These are phyloP conservation scores for honey bee (Apis mellifera) DNA, from an alignment of 1,140 invertebrate species.

Conservation along the genomic window DNA sequence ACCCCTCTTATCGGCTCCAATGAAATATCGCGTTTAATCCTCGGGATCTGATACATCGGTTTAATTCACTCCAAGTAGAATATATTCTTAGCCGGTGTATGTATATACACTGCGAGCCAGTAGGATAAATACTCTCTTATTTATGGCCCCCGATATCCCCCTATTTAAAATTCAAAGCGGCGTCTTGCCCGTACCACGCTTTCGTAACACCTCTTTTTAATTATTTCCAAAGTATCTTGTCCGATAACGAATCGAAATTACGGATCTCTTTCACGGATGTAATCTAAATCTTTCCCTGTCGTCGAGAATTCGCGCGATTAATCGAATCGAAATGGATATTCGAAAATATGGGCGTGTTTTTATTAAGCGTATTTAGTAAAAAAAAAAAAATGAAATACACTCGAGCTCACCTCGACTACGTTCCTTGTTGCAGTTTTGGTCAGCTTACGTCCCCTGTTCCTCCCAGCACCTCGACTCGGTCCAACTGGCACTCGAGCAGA, in stretches of 20 bases:
- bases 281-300: no score
- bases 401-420: constrained; percentile 1
- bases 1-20: constrained; percentile 13
- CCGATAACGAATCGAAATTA: constrained; percentile 32
- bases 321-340: no score
- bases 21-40: constrained; percentile 43
- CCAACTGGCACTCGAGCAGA: constrained; percentile 92
- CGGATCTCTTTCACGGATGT: neutral
- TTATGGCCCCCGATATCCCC: constrained; percentile 50
- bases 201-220: constrained; percentile 47
- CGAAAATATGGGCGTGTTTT: no score
- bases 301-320: no score
- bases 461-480: constrained; percentile 92
- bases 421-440: constrained; percentile 85
- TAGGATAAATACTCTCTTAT: constrained; percentile 50
- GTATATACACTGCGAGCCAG: constrained; percentile 1
- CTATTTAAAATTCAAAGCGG: constrained; percentile 62
- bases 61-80: constrained; percentile 37
- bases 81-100: constrained; percentile 27
- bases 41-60: constrained; percentile 43
- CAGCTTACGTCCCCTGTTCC: constrained; percentile 92
- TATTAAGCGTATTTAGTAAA: no score
- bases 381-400: neutral
- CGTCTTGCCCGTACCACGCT: neutral
- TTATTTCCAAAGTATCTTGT: constrained; percentile 47